phyloP scores from a whole-genome alignment of 1,140 invertebrate species.

The Centruroides sculpturatus region DNA sequence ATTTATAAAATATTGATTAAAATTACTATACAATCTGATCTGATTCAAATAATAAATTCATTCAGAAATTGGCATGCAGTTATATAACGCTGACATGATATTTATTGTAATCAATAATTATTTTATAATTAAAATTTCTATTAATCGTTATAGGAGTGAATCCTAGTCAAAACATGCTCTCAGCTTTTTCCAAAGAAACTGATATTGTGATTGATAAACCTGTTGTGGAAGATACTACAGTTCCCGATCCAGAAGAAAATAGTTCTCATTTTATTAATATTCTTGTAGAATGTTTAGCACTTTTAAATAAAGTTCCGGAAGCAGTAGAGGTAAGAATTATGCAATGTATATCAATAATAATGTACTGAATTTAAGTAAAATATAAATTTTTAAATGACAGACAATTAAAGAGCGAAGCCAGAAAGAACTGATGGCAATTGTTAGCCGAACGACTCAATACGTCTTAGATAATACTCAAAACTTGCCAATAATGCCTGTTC shows the following conservation, averaged over 20 bases:
- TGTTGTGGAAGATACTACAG: constrained; percentile 42
- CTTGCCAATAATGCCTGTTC: background rate
- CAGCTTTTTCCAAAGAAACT: background rate
- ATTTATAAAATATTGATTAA: no score
- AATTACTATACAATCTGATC: no score
- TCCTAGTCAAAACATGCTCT: no score
- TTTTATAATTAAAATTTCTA: background rate
- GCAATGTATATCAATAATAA: background rate
- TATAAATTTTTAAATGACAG: constrained; percentile 27
- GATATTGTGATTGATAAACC: constrained; percentile 7
- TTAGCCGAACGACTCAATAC: constrained; percentile 56
- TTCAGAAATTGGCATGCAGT: no score
- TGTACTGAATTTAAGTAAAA: background rate
- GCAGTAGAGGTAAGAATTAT: constrained; percentile 50
- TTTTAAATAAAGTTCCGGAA: constrained; percentile 67
- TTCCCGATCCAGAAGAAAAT: constrained; percentile 44
- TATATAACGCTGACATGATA: no score
- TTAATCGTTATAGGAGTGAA: background rate
- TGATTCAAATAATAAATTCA: no score
- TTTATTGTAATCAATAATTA: no score
- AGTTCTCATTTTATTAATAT: constrained; percentile 55
- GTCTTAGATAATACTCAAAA: constrained; percentile 37
- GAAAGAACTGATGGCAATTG: constrained; percentile 56
- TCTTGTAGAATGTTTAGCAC: constrained; percentile 68
- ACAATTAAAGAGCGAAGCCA: constrained; percentile 65